Conservation (phyloP, 2,113 vertebrate genomes). For the Andinoacara biseriatus region DNA sequence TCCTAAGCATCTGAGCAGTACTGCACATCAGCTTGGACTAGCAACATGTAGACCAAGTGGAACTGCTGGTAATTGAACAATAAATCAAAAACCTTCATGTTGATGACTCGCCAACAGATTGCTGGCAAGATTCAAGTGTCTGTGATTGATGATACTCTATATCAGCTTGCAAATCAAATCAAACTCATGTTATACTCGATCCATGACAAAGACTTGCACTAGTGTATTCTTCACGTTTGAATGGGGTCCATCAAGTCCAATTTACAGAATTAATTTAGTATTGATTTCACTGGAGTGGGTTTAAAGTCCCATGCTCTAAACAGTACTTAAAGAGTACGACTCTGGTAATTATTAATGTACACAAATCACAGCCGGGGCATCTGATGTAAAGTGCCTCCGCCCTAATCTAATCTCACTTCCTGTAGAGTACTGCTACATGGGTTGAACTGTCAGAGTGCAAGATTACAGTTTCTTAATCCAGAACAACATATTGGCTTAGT, state of each 20-base stretch:
- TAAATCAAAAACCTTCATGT: not conserved
- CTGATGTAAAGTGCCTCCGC: constrained; percentile 38
- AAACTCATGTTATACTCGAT: not conserved
- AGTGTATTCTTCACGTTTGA: not conserved
- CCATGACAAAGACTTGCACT: not conserved
- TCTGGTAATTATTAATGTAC: constrained; percentile 46
- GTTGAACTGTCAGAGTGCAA: constrained; percentile 62
- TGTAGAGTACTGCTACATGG: constrained; percentile 46
- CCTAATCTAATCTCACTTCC: constrained; percentile 69
- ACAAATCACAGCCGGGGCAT: constrained; percentile 47
- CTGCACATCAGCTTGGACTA: not conserved
- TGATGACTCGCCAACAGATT: not conserved
- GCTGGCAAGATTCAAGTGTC: not conserved
- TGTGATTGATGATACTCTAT: not conserved
- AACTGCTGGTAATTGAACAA: not conserved
- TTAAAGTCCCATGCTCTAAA: constrained; percentile 28
- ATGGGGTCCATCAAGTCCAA: not conserved
- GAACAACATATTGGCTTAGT: constrained; percentile 76
- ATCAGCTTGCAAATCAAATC: constrained; percentile 1
- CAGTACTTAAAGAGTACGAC: constrained; percentile 35
- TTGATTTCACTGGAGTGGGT: constrained; percentile 42
- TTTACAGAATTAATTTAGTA: constrained; percentile 34
- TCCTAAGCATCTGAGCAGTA: not conserved
- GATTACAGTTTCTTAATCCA: constrained; percentile 74
- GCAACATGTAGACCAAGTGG: not conserved